Percentiles rank a stretch among this genome's conserved stretches.
Evolutionary conservation across 2,113 vertebrate species (phyloP).

Genomic region (Perognathus longimembris): DNA sequence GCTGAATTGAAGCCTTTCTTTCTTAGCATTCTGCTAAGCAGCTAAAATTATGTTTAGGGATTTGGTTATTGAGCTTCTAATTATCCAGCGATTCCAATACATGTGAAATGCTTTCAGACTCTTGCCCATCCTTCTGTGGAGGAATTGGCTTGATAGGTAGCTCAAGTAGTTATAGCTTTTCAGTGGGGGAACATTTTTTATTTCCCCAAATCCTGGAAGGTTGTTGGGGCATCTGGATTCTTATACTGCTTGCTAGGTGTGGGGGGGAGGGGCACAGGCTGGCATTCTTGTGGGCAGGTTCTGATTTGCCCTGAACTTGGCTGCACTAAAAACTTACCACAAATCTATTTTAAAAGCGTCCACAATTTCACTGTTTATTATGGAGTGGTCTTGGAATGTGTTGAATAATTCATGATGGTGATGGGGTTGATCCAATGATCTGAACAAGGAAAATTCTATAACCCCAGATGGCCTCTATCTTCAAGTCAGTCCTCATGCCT

Average conservation of each 20-base stretch:
- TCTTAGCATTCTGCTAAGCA: slow-evolving; percentile 35
- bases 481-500: slow-evolving; percentile 29
- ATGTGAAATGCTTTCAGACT: slow-evolving; percentile 20
- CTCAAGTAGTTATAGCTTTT: background rate
- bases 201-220: background rate
- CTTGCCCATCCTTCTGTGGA: background rate
- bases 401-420: slow-evolving; percentile 66
- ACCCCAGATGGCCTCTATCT: slow-evolving; percentile 42
- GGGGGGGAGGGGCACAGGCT: background rate
- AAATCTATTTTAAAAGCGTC: slow-evolving; percentile 74
- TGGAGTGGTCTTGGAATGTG: slow-evolving; percentile 47
- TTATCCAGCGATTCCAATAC: slow-evolving; percentile 54
- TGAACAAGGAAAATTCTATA: slow-evolving; percentile 62
- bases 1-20: slow-evolving; percentile 50
- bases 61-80: slow-evolving; percentile 67
- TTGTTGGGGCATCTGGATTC: background rate
- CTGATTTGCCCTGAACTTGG: slow-evolving; percentile 68
- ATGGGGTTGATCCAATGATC: slow-evolving; percentile 63
- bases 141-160: background rate
- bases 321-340: slow-evolving; percentile 65
- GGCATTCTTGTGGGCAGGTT: slow-evolving; percentile 8
- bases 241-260: background rate
- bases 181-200: background rate
- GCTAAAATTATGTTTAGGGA: slow-evolving; percentile 65
- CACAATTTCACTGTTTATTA: slow-evolving; percentile 70